Conservation (phyloP, 2,888 invertebrate genomes). For the Helleia helle region DNA sequence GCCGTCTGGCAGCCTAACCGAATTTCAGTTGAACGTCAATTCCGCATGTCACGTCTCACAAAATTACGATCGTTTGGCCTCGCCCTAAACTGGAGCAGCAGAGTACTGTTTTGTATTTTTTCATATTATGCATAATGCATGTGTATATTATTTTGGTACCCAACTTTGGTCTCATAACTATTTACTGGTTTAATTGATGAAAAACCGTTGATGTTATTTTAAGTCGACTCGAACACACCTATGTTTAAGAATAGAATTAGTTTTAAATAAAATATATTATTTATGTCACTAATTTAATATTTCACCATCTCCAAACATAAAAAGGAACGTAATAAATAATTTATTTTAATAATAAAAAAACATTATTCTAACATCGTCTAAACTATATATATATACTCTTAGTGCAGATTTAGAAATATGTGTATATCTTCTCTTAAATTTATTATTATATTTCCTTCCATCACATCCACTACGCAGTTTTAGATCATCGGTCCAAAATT, state of each 20-base stretch:
- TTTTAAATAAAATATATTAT: not conserved
- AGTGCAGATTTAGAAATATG: constrained; percentile 61
- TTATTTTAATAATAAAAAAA: constrained; percentile 28
- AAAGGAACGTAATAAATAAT: constrained; percentile 26
- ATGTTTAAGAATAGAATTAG: not conserved
- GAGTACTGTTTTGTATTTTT: too few species aligned
- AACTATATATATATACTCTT: constrained; percentile 31
- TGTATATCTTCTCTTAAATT: constrained; percentile 44
- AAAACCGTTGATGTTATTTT: too few species aligned
- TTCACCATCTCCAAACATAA: constrained; percentile 9
- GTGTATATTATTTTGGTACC: too few species aligned
- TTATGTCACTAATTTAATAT: constrained; percentile 6
- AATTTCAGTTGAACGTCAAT: too few species aligned
- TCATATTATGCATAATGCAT: too few species aligned
- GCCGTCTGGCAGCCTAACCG: too few species aligned
- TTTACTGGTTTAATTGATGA: too few species aligned
- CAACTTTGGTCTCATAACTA: too few species aligned
- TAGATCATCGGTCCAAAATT: constrained; percentile 28
- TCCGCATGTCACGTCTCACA: too few species aligned
- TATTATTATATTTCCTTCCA: constrained; percentile 39
- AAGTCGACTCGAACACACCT: too few species aligned
- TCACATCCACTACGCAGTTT: constrained; percentile 58
- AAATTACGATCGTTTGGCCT: too few species aligned
- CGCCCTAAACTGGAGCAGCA: too few species aligned
- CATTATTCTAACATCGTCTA: constrained; percentile 25